Conservation (phyloP, 2,797 vertebrate genomes). For the Vultur gryphus region DNA sequence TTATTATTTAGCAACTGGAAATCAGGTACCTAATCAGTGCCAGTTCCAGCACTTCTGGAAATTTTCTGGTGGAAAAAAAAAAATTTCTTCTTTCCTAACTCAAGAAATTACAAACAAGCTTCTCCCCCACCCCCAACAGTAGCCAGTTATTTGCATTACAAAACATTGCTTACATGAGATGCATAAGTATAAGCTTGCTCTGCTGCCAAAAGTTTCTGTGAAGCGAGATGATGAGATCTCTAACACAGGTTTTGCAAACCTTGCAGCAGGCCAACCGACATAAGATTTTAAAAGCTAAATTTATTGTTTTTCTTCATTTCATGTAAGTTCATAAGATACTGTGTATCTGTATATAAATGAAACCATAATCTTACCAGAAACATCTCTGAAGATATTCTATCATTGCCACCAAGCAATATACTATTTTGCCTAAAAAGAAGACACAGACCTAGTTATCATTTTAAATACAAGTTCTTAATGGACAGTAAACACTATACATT, state of each 20-base stretch:
- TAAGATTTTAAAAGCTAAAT: not conserved
- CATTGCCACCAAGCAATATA: conserved; percentile 61
- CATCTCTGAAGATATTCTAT: conserved; percentile 59
- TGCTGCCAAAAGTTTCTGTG: not conserved
- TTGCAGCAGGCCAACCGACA: not conserved
- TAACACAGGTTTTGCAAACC: not conserved
- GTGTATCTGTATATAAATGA: not conserved
- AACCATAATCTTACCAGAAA: conserved; percentile 70
- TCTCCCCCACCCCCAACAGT: accelerated
- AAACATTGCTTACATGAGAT: not conserved
- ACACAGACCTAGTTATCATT: conserved; percentile 32
- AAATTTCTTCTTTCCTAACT: not conserved
- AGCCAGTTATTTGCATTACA: not conserved
- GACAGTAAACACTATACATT: not conserved
- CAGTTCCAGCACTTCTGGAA: not conserved
- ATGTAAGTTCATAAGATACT: not conserved
- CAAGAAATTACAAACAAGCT: not conserved
- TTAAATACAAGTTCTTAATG: not conserved
- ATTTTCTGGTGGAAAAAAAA: not conserved
- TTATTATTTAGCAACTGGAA: not conserved
- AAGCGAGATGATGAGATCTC: not conserved
- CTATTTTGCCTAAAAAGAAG: conserved; percentile 73
- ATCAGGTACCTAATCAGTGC: not conserved
- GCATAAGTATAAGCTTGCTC: not conserved
- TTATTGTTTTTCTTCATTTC: not conserved